phyloP scores from a whole-genome alignment of 2,797 vertebrate species.

The Danio tinwini region DNA sequence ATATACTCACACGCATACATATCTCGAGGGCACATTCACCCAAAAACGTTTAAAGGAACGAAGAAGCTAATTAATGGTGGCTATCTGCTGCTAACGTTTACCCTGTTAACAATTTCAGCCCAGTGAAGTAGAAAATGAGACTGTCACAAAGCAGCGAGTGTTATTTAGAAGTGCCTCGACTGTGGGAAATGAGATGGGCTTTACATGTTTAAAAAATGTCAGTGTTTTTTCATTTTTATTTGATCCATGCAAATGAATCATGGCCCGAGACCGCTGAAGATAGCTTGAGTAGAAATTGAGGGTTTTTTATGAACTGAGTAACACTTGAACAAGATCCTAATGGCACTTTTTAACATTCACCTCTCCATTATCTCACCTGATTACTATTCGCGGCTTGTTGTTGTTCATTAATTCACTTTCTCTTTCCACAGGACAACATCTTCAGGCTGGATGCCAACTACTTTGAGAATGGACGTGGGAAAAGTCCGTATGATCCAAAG shows the following conservation, averaged over 20 bases:
- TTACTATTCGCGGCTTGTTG: background rate
- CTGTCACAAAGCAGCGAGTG: slow-evolving; percentile 25
- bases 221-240: slow-evolving; percentile 65
- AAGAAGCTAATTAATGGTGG: slow-evolving; percentile 46
- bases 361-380: background rate
- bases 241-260: slow-evolving; percentile 63
- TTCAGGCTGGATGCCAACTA: slow-evolving; percentile 88
- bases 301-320: background rate
- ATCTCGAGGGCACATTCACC: slow-evolving; percentile 28
- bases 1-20: slow-evolving; percentile 14
- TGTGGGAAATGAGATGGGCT: slow-evolving; percentile 59
- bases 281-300: background rate
- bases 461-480: slow-evolving; percentile 95
- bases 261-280: background rate
- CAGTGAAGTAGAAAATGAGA: slow-evolving; percentile 58
- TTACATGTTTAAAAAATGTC: slow-evolving; percentile 64
- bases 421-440: slow-evolving; percentile 84
- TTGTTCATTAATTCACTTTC: slow-evolving; percentile 16
- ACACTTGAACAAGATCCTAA: background rate
- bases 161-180: slow-evolving; percentile 50
- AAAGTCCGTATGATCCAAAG: slow-evolving; percentile 97
- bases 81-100: slow-evolving; percentile 49
- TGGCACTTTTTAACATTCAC: slow-evolving; percentile 3
- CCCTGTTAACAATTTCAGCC: slow-evolving; percentile 63
- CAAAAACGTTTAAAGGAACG: slow-evolving; percentile 22